A percentile compares a stretch with the other conserved stretches of the same genome.
phyloP scores from a whole-genome alignment of 1,140 invertebrate species.

The Drosophila auraria region DNA sequence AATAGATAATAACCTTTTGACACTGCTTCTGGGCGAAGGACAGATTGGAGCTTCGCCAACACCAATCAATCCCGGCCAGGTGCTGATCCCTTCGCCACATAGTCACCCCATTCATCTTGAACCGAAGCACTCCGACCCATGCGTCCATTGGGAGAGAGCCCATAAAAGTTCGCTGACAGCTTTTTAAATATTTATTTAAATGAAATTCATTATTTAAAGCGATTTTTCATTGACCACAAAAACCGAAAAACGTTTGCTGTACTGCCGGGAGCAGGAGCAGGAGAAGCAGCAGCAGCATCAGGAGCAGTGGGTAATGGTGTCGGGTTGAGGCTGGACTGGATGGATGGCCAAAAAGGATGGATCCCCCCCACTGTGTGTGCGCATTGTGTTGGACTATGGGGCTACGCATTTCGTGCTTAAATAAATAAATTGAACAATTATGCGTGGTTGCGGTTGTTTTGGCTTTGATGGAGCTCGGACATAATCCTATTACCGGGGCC shows the following conservation, averaged over 20 bases:
- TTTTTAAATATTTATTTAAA: slow-evolving; percentile 82
- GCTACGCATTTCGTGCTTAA: slow-evolving; percentile 75
- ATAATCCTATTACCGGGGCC: slow-evolving; percentile 75
- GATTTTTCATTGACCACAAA: slow-evolving; percentile 79
- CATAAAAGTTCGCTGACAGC: slow-evolving; percentile 72
- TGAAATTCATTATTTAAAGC: slow-evolving; percentile 79
- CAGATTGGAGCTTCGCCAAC: slow-evolving; percentile 3
- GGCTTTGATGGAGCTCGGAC: slow-evolving; percentile 76
- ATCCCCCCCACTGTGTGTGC: slow-evolving; percentile 5
- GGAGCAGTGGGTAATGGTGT: not conserved
- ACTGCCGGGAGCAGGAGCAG: slow-evolving; percentile 12
- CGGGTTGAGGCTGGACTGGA: slow-evolving; percentile 10
- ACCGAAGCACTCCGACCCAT: not conserved
- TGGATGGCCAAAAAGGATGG: slow-evolving; percentile 30
- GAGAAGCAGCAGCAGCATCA: not conserved
- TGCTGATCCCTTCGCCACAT: slow-evolving; percentile 22
- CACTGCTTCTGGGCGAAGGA: slow-evolving; percentile 21
- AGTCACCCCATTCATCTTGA: slow-evolving; percentile 14
- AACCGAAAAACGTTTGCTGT: slow-evolving; percentile 78
- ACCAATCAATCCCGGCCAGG: slow-evolving; percentile 34
- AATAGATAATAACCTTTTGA: slow-evolving; percentile 19
- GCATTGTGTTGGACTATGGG: slow-evolving; percentile 30
- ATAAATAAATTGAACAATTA: slow-evolving; percentile 84
- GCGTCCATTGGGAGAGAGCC: slow-evolving; percentile 35
- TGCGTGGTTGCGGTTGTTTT: slow-evolving; percentile 82